Conservation (phyloP, 2,888 invertebrate species). For the Acrobasis suavella region DNA sequence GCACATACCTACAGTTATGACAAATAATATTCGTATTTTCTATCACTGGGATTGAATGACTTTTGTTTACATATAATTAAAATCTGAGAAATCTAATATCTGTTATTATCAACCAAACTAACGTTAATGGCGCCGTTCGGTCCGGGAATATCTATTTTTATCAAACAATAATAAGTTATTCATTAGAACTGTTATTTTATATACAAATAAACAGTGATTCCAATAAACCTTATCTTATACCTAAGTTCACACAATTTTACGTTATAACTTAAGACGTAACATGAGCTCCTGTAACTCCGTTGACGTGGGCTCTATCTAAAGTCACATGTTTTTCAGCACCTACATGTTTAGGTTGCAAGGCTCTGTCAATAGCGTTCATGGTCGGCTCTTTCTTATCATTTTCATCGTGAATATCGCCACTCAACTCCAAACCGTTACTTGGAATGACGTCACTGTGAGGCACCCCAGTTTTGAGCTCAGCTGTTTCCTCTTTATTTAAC, state of each 20-base stretch:
- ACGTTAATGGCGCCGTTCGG: neutral
- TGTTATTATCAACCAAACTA: neutral
- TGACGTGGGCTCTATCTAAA: neutral
- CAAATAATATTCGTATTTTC: neutral
- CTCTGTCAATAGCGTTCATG: slow-evolving; percentile 16
- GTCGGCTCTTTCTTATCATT: neutral
- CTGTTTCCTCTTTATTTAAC: neutral
- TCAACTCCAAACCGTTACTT: neutral
- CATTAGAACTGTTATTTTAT: slow-evolving; percentile 4
- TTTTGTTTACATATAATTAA: neutral
- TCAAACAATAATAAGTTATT: neutral
- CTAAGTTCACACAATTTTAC: neutral
- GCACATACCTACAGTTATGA: too few species aligned
- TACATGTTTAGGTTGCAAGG: slow-evolving; percentile 16
- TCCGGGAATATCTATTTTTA: neutral
- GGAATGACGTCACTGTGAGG: neutral
- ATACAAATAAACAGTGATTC: neutral
- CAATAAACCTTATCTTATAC: slow-evolving; percentile 3
- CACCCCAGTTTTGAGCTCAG: neutral
- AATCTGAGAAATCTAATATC: neutral
- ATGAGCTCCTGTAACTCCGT: neutral
- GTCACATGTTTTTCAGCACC: slow-evolving; percentile 11
- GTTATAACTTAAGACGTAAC: neutral
- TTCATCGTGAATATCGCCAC: neutral
- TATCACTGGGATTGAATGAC: neutral